These are phyloP conservation scores for Dicaeum eximium DNA, from an alignment of 2,113 vertebrate genomes.

Conservation along the genomic window DNA sequence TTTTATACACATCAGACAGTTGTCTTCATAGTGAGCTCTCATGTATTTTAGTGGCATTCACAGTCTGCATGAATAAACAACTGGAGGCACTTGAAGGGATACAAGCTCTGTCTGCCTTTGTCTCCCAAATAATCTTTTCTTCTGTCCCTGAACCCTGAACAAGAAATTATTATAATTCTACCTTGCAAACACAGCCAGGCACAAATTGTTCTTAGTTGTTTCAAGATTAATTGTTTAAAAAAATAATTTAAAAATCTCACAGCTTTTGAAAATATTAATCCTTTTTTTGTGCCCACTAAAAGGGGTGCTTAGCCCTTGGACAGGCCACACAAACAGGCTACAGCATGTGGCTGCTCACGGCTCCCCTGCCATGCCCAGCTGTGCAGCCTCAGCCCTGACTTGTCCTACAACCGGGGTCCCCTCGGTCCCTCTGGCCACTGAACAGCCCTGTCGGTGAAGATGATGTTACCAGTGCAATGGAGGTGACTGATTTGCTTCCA, in stretches of 20 bases:
- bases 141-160: not conserved
- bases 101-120: not conserved
- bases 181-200: not conserved
- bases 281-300: not conserved
- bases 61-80: conserved; percentile 21
- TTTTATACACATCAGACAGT: not conserved
- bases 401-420: not conserved
- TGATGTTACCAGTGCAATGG: not conserved
- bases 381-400: not conserved
- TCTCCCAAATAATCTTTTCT: conserved; percentile 7
- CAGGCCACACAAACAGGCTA: not conserved
- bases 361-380: not conserved
- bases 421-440: fast-evolving
- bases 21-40: not conserved
- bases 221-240: not conserved
- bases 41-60: conserved; percentile 19
- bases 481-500: conserved; percentile 6
- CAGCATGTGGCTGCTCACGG: not conserved
- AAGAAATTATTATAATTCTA: conserved; percentile 1
- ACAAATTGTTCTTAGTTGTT: conserved; percentile 6
- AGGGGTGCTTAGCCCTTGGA: not conserved
- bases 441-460: not conserved
- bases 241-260: not conserved
- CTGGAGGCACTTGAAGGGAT: not conserved
- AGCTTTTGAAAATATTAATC: not conserved